These are phyloP conservation scores for Beroe forskalii DNA, from an alignment of 37 sponge, comb jelly and placozoan genomes.

Conservation along the genomic window DNA sequence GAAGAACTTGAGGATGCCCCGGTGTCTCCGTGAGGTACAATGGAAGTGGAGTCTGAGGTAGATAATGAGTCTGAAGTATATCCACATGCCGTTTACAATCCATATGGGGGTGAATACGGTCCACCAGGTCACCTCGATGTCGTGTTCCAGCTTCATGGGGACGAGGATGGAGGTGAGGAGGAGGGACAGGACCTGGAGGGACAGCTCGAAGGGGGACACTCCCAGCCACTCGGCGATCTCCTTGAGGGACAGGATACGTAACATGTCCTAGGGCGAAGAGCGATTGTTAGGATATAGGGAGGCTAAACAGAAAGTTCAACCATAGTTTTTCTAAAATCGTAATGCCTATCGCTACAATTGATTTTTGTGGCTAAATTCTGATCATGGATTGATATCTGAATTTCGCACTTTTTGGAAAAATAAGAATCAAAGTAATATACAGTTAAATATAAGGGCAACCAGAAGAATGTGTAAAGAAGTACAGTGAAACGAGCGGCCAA, in stretches of 20 bases:
- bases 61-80: constrained; percentile 50
- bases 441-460: no score
- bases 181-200: constrained; percentile 60
- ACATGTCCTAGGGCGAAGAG: no score
- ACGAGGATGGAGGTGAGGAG: constrained; percentile 52
- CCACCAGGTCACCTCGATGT: constrained; percentile 30
- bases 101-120: constrained; percentile 50
- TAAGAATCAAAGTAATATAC: no score
- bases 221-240: constrained; percentile 62
- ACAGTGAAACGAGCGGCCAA: no score
- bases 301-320: background rate
- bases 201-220: constrained; percentile 57
- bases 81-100: constrained; percentile 51
- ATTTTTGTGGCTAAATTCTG: no score
- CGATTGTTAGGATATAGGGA: no score
- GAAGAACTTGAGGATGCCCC: constrained; percentile 51
- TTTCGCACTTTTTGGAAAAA: no score
- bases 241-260: background rate
- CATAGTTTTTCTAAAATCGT: background rate
- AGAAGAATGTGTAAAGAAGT: no score
- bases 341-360: no score
- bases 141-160: constrained; percentile 55
- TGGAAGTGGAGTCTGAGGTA: constrained; percentile 54
- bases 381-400: no score
- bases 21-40: background rate